Percentiles rank a stretch among this genome's conserved stretches.
Evolutionary conservation across 1,140 invertebrate genomes (phyloP).

Genomic region (Liolophura sinensis): DNA sequence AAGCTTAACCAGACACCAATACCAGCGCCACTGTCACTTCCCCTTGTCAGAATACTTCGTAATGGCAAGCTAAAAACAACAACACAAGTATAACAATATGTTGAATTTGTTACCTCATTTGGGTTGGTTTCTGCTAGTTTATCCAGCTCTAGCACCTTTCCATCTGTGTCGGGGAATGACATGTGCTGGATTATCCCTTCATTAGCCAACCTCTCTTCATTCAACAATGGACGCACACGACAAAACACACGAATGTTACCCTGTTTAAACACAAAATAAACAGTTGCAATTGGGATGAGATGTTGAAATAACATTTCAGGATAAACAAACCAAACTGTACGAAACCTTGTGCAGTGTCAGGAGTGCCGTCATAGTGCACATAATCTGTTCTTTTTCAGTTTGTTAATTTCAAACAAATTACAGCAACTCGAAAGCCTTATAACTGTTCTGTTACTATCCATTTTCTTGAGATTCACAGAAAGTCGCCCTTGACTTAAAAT

Average conservation of each 20-base stretch:
- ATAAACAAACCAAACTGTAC: not conserved
- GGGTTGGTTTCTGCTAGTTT: conserved; percentile 37
- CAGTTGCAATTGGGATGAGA: not conserved
- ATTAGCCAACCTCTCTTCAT: conserved; percentile 88
- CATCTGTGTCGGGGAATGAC: conserved; percentile 88
- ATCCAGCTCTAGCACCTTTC: conserved; percentile 63
- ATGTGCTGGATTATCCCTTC: conserved; percentile 92
- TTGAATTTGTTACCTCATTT: conserved; percentile 46
- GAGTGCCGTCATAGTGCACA: too few relatives aligned
- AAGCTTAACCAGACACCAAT: too few relatives aligned
- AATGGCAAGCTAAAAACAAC: too few relatives aligned
- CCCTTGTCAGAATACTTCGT: too few relatives aligned
- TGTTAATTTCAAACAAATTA: too few relatives aligned
- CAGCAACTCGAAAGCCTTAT: not conserved
- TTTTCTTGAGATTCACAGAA: too few relatives aligned
- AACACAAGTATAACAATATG: not conserved
- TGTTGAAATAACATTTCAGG: not conserved
- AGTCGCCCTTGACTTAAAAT: too few relatives aligned
- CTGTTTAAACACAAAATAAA: conserved; percentile 22
- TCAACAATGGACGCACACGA: conserved; percentile 95
- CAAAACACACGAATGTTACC: conserved; percentile 97
- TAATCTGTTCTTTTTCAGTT: too few relatives aligned
- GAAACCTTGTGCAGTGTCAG: conserved; percentile 2
- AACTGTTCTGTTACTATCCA: too few relatives aligned
- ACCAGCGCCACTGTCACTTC: too few relatives aligned